These are phyloP conservation scores for Ophonus ardosiacus DNA, from an alignment of 2,888 invertebrate genomes.

Conservation along the genomic window DNA sequence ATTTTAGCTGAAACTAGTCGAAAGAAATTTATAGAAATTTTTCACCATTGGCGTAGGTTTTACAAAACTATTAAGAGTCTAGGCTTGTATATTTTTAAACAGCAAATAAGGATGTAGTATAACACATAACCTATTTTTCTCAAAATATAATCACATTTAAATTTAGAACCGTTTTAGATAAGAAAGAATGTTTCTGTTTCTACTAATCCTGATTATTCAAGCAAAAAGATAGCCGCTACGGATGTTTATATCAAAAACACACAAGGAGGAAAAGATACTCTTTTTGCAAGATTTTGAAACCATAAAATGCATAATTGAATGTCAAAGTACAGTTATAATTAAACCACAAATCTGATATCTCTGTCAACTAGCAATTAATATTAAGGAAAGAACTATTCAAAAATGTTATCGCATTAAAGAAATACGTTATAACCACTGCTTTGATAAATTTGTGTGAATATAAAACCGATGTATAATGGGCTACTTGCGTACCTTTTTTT, in stretches of 20 bases:
- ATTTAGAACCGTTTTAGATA: slow-evolving; percentile 30
- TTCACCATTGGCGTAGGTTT: no score
- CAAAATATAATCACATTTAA: background rate
- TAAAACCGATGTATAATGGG: no score
- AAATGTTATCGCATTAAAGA: slow-evolving; percentile 5
- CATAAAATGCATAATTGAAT: slow-evolving; percentile 23
- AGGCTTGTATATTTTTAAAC: no score
- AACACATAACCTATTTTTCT: background rate
- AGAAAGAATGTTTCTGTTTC: slow-evolving; percentile 25
- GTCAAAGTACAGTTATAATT: background rate
- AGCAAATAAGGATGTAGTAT: background rate
- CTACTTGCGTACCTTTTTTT: no score
- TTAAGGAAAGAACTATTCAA: background rate
- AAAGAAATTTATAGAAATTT: no score
- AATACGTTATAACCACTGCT: background rate
- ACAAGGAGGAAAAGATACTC: slow-evolving; percentile 13
- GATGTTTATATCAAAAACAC: slow-evolving; percentile 29
- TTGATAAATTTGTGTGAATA: no score
- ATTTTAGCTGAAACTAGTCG: no score
- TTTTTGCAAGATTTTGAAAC: slow-evolving; percentile 1
- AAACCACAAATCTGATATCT: background rate
- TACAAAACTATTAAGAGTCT: no score
- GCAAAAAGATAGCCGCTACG: background rate
- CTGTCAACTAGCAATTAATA: background rate
- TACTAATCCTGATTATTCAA: slow-evolving; percentile 13